Conservation (phyloP, 2,113 vertebrate genomes). For the Pleuronectes platessa region DNA sequence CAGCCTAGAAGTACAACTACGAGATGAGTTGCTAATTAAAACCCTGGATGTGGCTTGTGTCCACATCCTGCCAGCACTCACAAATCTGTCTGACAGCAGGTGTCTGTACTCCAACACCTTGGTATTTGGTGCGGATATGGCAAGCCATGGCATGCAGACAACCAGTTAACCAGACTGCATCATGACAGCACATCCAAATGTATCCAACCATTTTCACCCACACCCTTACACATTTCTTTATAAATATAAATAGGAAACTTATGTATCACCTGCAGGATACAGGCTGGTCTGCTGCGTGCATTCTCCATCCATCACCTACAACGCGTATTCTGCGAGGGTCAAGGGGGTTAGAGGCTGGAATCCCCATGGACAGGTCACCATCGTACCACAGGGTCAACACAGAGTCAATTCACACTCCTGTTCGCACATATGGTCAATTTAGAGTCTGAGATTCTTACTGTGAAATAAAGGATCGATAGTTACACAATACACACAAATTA, state of each 20-base stretch:
- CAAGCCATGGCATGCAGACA: background rate
- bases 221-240: too few relatives aligned
- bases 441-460: background rate
- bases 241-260: too few relatives aligned
- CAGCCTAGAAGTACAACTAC: background rate
- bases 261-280: too few relatives aligned
- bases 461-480: background rate
- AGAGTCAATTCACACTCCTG: too few relatives aligned
- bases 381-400: too few relatives aligned
- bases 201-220: too few relatives aligned
- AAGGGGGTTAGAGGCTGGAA: too few relatives aligned
- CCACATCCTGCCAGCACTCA: background rate
- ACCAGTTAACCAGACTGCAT: background rate
- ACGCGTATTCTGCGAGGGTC: too few relatives aligned
- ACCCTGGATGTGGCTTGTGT: background rate
- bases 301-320: background rate
- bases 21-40: background rate
- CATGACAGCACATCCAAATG: background rate
- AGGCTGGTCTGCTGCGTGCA: background rate
- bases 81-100: conserved; percentile 6
- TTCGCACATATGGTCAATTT: too few relatives aligned
- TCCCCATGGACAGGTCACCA: too few relatives aligned
- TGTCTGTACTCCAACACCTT: background rate
- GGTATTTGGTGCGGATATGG: background rate
- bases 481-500: background rate